Evolutionary conservation across 2,113 vertebrate species (phyloP).

Genomic region (Capreolus pygargus): DNA sequence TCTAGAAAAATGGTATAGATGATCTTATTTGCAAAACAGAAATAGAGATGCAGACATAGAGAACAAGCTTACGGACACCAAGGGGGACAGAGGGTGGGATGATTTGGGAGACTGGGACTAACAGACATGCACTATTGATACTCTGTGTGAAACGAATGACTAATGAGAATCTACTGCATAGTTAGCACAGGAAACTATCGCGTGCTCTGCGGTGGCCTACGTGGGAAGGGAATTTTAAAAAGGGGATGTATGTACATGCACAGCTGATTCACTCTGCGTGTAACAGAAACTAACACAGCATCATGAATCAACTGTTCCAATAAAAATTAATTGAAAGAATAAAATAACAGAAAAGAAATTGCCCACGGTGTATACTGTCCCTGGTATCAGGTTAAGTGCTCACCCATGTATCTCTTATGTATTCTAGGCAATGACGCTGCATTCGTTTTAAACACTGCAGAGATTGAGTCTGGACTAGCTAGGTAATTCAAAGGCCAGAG

Average conservation of each 20-base stretch:
- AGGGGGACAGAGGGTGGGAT: background rate
- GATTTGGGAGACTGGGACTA: background rate
- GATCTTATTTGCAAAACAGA: background rate
- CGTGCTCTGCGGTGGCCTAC: background rate
- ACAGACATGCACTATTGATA: background rate
- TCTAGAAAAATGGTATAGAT: background rate
- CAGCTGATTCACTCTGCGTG: background rate
- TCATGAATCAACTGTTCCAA: background rate
- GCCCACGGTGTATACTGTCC: background rate
- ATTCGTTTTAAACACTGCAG: background rate
- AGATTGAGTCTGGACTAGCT: background rate
- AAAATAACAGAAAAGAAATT: background rate
- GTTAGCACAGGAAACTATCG: background rate
- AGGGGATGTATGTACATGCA: background rate
- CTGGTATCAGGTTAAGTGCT: background rate
- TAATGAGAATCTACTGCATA: background rate
- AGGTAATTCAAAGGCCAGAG: background rate
- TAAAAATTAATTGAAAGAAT: background rate
- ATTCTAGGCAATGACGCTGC: too few species aligned
- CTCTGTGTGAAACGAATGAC: background rate
- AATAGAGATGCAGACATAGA: background rate
- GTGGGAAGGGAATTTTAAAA: background rate
- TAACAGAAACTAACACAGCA: background rate
- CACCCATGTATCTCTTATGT: rapidly evolving
- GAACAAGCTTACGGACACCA: background rate